Evolutionary conservation across 2,797 vertebrate genomes (phyloP), one percentile per base, ranked within the genome.

Genomic region (Tokudaia muenninki): DNA sequence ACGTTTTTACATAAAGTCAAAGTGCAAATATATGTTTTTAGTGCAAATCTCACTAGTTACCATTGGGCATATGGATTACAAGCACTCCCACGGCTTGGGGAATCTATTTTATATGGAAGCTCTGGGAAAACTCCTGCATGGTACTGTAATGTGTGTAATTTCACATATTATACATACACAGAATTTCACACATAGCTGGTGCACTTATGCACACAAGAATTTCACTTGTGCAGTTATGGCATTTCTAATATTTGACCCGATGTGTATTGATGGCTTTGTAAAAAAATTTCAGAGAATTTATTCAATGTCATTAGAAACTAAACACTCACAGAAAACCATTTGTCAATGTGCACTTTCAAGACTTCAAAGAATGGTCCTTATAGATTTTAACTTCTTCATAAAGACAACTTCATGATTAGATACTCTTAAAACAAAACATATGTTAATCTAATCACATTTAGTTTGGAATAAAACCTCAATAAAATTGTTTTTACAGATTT

Each of bases 261-360:
- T 72, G n/a, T 57, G 19, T 21, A 44, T 59, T 59, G 34, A 31
- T 80, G 63, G 59, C 70, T 72, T 72, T n/a, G 41, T 37, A 50
- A 50, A 37, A 61, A 29, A 29, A 72, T 31, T 67, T 57, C 19
- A 67, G 17, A 67, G 24, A 55, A 78, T 34, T n/a, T 31, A 31
- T 81, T 59, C 52, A 50, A 21, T 61, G 31, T 29, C 52, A 34
- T 70, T 63, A 14, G 14, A 47, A 47, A 78, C 34, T 78, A 86
- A 91, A 24, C 47, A n/a, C 2, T 90, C 41, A 57, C 34, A n/a
- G 57, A 90, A 90, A 84, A 84, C 29, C 37, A 91, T 86, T 91
- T 50, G 50, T 70, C 37, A 70, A 5, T 90, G 65, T 78, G 72
- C 14, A 59, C 59, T 83, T 55, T 83, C 57, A 79, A 59, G 24